Base-by-base conservation (phyloP, 64 coral and sea anemone species). In the Pocillopora damicornis region DNA sequence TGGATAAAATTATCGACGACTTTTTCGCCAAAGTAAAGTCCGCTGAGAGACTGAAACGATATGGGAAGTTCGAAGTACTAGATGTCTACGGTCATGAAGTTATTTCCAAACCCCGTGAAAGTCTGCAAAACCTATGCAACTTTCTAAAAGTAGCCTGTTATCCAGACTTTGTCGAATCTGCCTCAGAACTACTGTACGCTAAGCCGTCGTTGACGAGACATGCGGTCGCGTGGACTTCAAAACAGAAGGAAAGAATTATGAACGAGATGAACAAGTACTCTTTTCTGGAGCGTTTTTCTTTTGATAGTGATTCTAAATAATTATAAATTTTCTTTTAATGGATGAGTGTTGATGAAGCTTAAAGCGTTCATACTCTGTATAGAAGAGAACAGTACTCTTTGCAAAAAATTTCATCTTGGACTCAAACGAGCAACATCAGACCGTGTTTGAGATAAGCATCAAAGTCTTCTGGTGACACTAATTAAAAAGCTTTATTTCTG, bases 41-140 rank as follows among this genome's bases (percentile, higher is more conserved):
- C 13, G 51, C 20, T 38, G 42, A 78, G 59, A 58, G 36, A 25
- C 45, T 78, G 45, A 38, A 78, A 38, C 51, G 23, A 22, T 23
- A 59, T 22, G 51, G 76, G 10, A 78, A 59, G 23, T 78, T 58
- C 16, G 76, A 59, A 23, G 22, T 78, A 5, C 36, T 78, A 22
- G 76, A 78, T 78, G 13, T 78, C 76, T 78, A 78, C 76, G 59
- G 42, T 59, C 9, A 58, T 10, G 76, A 78, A n/a, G 45, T 78
- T 59, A n/a, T 78, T 58, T 58, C 76, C 12, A 38, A 58, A n/a
- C 76, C 76, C 0, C 45, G 13, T 10, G 16, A 78, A 59, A 78
- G 59, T 59, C 13, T 78, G 8, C 45, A 59, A 16, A 78, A 78
- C 20, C 18, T 78, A 22, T 78, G 76, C 76, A 58, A 38, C 20